Conservation (phyloP, 2,113 vertebrate genomes). For the Sylvilagus bachmani region DNA sequence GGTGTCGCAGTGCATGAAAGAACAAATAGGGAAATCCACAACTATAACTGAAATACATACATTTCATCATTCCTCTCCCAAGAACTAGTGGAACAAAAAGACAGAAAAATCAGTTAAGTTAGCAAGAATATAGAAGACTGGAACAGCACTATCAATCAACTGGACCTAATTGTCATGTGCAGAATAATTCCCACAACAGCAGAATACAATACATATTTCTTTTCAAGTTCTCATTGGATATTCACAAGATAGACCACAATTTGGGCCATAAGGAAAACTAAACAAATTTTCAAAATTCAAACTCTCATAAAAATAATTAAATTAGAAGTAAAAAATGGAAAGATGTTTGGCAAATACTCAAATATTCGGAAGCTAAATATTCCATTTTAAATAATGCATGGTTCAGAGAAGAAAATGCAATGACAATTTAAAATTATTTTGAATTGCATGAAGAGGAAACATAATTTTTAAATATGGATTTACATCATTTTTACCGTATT, state of each 20-base stretch:
- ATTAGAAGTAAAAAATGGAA: conserved; percentile 40
- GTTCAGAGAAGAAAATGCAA: conserved; percentile 17
- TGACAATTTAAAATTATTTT: conserved; percentile 44
- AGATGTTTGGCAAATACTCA: conserved; percentile 16
- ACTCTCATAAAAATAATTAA: conserved; percentile 53
- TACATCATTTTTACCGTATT: conserved; percentile 9
- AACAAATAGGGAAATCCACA: conserved; percentile 28
- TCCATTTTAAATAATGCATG: conserved; percentile 35
- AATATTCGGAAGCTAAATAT: conserved; percentile 44
- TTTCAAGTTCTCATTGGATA: not conserved
- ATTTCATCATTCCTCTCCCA: conserved; percentile 31
- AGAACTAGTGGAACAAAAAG: conserved; percentile 36
- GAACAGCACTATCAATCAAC: not conserved
- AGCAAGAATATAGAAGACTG: not conserved
- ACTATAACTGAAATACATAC: not conserved
- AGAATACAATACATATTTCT: not conserved
- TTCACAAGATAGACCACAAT: not conserved
- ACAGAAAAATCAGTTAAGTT: not conserved
- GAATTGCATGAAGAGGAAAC: not conserved
- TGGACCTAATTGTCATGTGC: not conserved
- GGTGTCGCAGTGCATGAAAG: not conserved
- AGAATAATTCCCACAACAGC: not conserved
- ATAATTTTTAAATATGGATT: conserved; percentile 12
- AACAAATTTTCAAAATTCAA: conserved; percentile 26
- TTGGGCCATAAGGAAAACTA: not conserved